Evolutionary conservation across 2,888 invertebrate species (phyloP), one percentile per base, ranked within the genome.

Genomic region (Polydrusus pterygomalis): DNA sequence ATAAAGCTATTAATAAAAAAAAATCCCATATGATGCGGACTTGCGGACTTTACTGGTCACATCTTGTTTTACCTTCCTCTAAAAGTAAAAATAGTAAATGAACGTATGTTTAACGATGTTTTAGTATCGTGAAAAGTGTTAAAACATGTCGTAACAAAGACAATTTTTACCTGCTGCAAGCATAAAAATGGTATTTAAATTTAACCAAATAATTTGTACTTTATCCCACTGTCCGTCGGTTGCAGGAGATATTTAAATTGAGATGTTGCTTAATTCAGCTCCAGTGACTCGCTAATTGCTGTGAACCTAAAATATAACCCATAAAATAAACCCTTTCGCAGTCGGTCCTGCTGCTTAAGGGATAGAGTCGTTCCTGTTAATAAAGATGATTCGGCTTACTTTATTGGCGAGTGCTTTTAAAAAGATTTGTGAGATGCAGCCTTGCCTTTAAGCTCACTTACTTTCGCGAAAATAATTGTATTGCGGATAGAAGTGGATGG

Each of bases 251-350:
- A 87, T 87, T 87, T 87, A 87, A 87, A 87, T 87, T 86, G 86
- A 87, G 87, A 87, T 87, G 87, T 87, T 86, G 84, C 85, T 86
- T 86, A 87, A 87, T 87, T 87, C 86, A 83, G 84, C 85, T 85
- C 86, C 84, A 87, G 86, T 86, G 85, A 86, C 86, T 87, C 85
- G 87, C 87, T 87, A 87, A 87, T 87, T 87, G 86, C 86, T 81
- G 80, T 81, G 82, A 85, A 84, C 83, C 84, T 84, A 84, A 86
- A 86, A 85, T 86, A 86, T 86, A 84, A 84, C 84, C 84, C 83
- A 85, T 86, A 84, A 86, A 86, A 83, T 85, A 83, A 85, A 85
- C 84, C 85, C 83, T 80, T 83, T 83, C 58, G 47, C 43, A 74
- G 70, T 65, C 62, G 70, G 74, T 11, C 70, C 62, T 70, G 64